Conservation (phyloP, 37 sponge, comb jelly and placozoan species). For the Aphrocallistes beatrix region DNA sequence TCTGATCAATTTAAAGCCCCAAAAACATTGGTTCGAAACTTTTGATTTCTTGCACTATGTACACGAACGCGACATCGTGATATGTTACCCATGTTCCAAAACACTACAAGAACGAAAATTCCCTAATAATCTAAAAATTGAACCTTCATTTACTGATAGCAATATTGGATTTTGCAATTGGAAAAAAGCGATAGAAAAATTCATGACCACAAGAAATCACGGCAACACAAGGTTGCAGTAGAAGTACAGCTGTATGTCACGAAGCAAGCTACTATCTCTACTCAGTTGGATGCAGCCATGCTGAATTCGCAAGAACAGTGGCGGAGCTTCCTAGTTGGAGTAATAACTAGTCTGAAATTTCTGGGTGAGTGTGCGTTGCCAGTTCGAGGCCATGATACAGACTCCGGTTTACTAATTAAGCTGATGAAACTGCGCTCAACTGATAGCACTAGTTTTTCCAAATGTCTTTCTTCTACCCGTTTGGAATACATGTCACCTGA, state of each 20-base stretch:
- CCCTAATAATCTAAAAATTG: neutral
- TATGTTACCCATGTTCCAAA: neutral
- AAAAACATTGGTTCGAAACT: neutral
- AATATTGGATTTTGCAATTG: neutral
- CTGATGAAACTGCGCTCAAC: constrained; percentile 17
- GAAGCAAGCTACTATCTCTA: neutral
- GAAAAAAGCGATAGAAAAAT: too few species aligned
- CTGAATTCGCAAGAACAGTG: constrained; percentile 17
- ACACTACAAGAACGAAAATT: neutral
- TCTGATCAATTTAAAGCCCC: neutral
- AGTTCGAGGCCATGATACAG: neutral
- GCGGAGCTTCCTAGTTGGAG: constrained; percentile 13
- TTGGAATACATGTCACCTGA: constrained; percentile 16
- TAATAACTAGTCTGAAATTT: too few species aligned
- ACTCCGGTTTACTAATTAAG: neutral
- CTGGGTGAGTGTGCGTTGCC: neutral
- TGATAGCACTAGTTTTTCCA: neutral
- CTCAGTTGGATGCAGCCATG: neutral
- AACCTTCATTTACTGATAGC: neutral
- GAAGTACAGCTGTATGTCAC: neutral
- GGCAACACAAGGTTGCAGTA: neutral
- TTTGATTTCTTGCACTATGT: neutral
- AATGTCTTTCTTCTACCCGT: constrained; percentile 2
- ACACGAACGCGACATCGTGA: neutral
- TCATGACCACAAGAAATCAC: neutral